Evolutionary conservation across 2,888 invertebrate species (phyloP), one percentile per base, ranked within the genome.

Genomic region (Reticulitermes lucifugus): DNA sequence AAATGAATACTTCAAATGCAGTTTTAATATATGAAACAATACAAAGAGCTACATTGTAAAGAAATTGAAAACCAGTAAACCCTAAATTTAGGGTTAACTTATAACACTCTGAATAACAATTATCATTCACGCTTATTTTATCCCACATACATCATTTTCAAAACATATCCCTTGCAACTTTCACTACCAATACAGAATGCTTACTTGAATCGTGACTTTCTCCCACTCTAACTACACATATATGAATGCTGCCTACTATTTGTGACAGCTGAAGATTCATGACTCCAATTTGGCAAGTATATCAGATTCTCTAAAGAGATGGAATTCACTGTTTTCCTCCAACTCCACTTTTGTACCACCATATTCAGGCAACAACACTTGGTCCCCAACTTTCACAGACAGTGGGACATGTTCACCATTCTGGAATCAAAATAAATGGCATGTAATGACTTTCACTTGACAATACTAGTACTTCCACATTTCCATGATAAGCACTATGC

Each of bases 271-370:
- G 22, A 12, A 70, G 70, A 70, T 81, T 81, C 81, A 84, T 35
- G 84, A 71, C 84, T 81, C 84, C 55, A 98, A 93, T 92, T 98
- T 99, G 85, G 98, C 99, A 89, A 99, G 93, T 89, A 99, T 98
- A 90, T 99, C 99, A 84, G 96, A 93, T 92, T 99, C 99, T 90
- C 98, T 94, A 94, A 98, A 99, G 88, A 99, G 93, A 89, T 97
- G 97, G 90, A 96, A 97, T 91, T 99, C 99, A 89, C 96, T 96
- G 89, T 97, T 96, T 86, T 96, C 96, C 86, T 95, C 94, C 84
- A 99, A 91, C 88, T 95, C 94, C 79, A 99, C 96, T 93, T 99
- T 99, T 87, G 98, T 99, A 88, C 99, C 99, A 86, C 99, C 99
- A 92, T 97, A 99, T 92, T 99, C 99, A 0, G 99, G 99, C 83